A percentile compares a stretch with the other conserved stretches of the same genome.
Evolutionary conservation across 2,797 vertebrate genomes (phyloP).

Genomic region (Sebastes oblongus): DNA sequence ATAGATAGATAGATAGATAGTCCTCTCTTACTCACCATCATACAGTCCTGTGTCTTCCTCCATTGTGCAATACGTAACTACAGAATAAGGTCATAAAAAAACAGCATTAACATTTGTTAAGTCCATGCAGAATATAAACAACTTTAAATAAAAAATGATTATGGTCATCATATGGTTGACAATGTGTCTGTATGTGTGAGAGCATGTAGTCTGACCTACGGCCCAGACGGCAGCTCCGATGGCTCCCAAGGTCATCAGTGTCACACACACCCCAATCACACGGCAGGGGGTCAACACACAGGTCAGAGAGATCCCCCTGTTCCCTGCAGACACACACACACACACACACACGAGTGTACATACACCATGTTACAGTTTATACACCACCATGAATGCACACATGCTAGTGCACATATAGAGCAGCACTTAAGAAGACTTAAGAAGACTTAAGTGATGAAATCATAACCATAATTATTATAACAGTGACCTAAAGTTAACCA

Average conservation of each 20-base stretch:
- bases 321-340: slow-evolving; percentile 59
- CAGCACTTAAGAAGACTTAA: not conserved
- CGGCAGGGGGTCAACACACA: slow-evolving; percentile 83
- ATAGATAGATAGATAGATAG: not conserved
- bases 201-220: slow-evolving; percentile 83
- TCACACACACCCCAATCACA: slow-evolving; percentile 75
- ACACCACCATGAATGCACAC: not conserved
- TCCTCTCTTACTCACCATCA: slow-evolving; percentile 77
- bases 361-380: not conserved
- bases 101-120: not conserved
- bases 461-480: not conserved
- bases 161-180: not conserved
- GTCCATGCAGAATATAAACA: not conserved
- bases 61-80: slow-evolving; percentile 82
- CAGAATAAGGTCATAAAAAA: slow-evolving; percentile 8
- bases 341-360: not conserved
- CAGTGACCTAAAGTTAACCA: not conserved
- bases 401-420: not conserved
- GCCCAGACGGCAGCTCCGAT: slow-evolving; percentile 89
- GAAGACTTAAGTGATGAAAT: not conserved
- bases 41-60: slow-evolving; percentile 84
- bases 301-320: slow-evolving; percentile 78
- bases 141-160: not conserved
- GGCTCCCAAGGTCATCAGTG: slow-evolving; percentile 84
- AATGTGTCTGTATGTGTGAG: slow-evolving; percentile 9